phyloP scores from a whole-genome alignment of 23 tunicate species.

The Ciona savignyi region DNA sequence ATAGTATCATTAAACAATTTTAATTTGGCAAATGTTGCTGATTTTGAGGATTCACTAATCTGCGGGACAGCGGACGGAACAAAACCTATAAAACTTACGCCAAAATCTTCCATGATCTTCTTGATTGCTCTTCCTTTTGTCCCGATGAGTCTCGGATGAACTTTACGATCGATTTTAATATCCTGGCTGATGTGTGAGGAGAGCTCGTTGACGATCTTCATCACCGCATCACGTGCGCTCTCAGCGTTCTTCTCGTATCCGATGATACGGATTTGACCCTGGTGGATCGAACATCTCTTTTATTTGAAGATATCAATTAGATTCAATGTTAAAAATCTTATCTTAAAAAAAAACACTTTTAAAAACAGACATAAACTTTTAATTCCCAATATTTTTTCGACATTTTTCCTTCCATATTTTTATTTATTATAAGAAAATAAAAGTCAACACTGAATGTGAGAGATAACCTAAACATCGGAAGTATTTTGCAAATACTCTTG shows the following conservation, averaged over 20 bases:
- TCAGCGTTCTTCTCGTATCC: slow-evolving; percentile 91
- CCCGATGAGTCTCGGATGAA: slow-evolving; percentile 96
- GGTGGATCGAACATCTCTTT: slow-evolving; percentile 1
- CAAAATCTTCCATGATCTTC: slow-evolving; percentile 95
- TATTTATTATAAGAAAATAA: too few species aligned
- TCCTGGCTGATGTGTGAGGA: slow-evolving; percentile 97
- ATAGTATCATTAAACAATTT: too few species aligned
- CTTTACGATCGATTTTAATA: slow-evolving; percentile 81
- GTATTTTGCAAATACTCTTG: too few species aligned
- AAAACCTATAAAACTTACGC: slow-evolving; percentile 52
- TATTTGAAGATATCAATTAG: neutral
- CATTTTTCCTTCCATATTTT: too few species aligned
- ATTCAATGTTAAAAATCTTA: neutral
- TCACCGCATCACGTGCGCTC: slow-evolving; percentile 58
- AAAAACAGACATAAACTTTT: neutral
- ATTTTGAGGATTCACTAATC: too few species aligned
- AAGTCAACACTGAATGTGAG: too few species aligned
- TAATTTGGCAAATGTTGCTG: too few species aligned
- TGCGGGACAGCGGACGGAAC: too few species aligned
- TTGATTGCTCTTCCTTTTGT: slow-evolving; percentile 83
- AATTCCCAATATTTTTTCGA: neutral
- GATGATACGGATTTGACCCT: slow-evolving; percentile 84
- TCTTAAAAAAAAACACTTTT: neutral
- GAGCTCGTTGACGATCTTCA: slow-evolving; percentile 66
- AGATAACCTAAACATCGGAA: too few species aligned